A percentile compares a stretch with the other conserved stretches of the same genome.
Conservation (phyloP, 2,888 invertebrate genomes). For the Barypeithes pellucidus region DNA sequence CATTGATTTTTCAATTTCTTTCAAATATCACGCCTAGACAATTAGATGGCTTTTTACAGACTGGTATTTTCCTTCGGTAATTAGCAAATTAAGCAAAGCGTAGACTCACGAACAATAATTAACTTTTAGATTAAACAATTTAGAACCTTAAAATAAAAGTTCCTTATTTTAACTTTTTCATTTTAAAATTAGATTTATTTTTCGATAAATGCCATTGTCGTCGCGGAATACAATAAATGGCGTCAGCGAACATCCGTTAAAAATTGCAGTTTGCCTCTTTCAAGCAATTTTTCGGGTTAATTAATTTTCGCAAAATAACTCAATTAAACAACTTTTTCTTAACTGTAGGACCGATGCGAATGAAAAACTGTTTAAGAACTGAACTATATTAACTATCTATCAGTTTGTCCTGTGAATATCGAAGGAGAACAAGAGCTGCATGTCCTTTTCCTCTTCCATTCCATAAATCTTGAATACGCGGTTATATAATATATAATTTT, state of each 20-base stretch:
- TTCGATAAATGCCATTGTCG: conserved; percentile 41
- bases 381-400: too few relatives aligned
- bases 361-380: too few relatives aligned
- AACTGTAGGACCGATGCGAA: too few relatives aligned
- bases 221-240: conserved; percentile 35
- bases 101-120: conserved; percentile 34
- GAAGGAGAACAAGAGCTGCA: too few relatives aligned
- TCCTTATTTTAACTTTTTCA: conserved; percentile 31
- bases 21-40: conserved; percentile 59
- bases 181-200: conserved; percentile 27
- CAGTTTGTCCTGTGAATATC: too few relatives aligned
- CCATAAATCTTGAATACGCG: too few relatives aligned
- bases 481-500: too few relatives aligned
- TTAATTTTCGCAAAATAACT: conserved; percentile 68
- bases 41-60: conserved; percentile 54
- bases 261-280: background rate
- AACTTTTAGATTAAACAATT: conserved; percentile 52
- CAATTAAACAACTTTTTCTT: too few relatives aligned
- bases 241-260: conserved; percentile 55
- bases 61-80: conserved; percentile 39
- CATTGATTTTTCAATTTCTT: conserved; percentile 69
- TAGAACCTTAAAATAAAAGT: conserved; percentile 26
- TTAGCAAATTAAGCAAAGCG: conserved; percentile 36
- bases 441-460: too few relatives aligned
- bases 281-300: conserved; percentile 45